phyloP scores from a whole-genome alignment of 2,797 vertebrate genomes.

The Diplodus puntazzo region DNA sequence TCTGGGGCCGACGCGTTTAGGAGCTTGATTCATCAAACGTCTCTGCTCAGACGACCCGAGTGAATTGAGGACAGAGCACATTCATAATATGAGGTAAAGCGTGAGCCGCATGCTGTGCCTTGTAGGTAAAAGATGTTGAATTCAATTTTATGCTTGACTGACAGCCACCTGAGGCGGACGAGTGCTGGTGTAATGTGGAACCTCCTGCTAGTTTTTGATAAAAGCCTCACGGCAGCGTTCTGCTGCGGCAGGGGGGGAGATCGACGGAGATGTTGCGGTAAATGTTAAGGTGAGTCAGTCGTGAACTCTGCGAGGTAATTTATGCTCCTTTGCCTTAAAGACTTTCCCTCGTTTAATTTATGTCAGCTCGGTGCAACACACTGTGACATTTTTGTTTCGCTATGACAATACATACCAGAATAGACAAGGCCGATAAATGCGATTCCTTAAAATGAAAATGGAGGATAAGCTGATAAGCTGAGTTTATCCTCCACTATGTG shows the following conservation, averaged over 20 bases:
- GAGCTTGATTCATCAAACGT: slow-evolving; percentile 4
- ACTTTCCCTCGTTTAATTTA: neutral
- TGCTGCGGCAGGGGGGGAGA: neutral
- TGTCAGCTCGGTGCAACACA: neutral
- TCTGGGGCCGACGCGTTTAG: neutral
- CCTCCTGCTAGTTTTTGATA: slow-evolving; percentile 16
- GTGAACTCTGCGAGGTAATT: slow-evolving; percentile 1
- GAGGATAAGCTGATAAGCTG: slow-evolving; percentile 3
- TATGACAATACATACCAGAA: neutral
- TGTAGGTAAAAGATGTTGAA: slow-evolving; percentile 6
- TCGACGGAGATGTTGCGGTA: neutral
- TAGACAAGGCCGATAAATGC: neutral
- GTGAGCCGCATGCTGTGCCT: slow-evolving; percentile 19
- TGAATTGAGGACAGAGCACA: slow-evolving; percentile 9
- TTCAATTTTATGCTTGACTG: slow-evolving; percentile 50
- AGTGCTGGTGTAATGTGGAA: neutral
- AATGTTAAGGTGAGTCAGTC: slow-evolving; percentile 2
- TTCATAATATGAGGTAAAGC: slow-evolving; percentile 21
- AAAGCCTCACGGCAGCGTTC: slow-evolving; percentile 12
- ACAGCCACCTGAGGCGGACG: slow-evolving; percentile 25
- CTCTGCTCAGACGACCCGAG: slow-evolving; percentile 2
- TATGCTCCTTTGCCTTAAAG: neutral
- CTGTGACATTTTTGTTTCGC: neutral
- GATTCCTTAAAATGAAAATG: slow-evolving; percentile 1
- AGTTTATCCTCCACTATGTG: neutral